Percentiles rank a stretch among this genome's conserved stretches.
phyloP scores from a whole-genome alignment of 2,113 vertebrate species.

The Daboia siamensis region DNA sequence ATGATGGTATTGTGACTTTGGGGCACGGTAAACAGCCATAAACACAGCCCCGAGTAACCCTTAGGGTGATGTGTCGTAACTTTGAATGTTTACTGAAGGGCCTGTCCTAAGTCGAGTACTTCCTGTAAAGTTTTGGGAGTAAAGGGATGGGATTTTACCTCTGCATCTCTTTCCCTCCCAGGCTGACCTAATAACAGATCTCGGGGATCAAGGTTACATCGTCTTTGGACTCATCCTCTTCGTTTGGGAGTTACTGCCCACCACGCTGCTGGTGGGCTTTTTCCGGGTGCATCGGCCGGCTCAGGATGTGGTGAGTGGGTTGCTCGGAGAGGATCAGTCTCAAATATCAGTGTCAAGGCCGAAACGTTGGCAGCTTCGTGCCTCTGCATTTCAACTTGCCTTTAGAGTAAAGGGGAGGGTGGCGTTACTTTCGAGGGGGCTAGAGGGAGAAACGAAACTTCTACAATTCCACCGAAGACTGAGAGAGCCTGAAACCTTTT shows the following conservation, averaged over 20 bases:
- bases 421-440: too few relatives aligned
- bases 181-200: conserved; percentile 81
- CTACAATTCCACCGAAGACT: too few relatives aligned
- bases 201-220: conserved; percentile 82
- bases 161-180: conserved; percentile 32
- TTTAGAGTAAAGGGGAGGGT: too few relatives aligned
- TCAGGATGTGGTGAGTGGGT: conserved; percentile 70
- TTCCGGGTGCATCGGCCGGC: conserved; percentile 80
- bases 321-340: neutral
- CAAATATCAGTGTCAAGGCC: too few relatives aligned
- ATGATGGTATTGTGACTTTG: neutral
- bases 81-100: neutral
- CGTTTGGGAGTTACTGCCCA: conserved; percentile 87
- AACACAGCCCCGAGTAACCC: neutral
- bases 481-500: too few relatives aligned
- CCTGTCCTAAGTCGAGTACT: neutral
- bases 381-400: too few relatives aligned
- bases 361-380: too few relatives aligned
- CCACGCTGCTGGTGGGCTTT: conserved; percentile 80
- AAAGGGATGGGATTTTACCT: neutral
- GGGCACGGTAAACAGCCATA: neutral
- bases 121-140: neutral
- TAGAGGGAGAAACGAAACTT: too few relatives aligned
- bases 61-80: neutral
- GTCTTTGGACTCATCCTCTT: conserved; percentile 84